Percentiles rank a stretch among this genome's conserved stretches.
Conservation (phyloP, 2,888 invertebrate species). For the Drosophila gaucha region DNA sequence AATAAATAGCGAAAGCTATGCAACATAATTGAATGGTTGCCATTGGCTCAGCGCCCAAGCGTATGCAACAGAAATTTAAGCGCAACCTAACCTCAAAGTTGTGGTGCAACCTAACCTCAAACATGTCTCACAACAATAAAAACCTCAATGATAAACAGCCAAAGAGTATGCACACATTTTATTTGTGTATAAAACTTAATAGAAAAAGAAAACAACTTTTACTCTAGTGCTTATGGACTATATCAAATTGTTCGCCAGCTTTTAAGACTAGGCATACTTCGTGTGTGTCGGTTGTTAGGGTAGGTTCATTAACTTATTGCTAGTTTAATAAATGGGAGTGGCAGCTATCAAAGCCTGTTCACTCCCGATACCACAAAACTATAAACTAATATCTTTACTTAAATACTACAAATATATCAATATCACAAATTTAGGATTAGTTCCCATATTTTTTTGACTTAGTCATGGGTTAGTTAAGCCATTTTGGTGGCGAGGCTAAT, state of each 20-base stretch:
- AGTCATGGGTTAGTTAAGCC: slow-evolving; percentile 16
- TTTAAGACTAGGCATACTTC: slow-evolving; percentile 14
- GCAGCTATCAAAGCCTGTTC: slow-evolving; percentile 24
- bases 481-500: slow-evolving; percentile 26
- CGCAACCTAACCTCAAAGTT: slow-evolving; percentile 15
- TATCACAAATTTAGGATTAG: slow-evolving; percentile 41
- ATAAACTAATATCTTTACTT: slow-evolving; percentile 26
- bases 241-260: not conserved
- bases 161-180: slow-evolving; percentile 58
- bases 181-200: slow-evolving; percentile 43
- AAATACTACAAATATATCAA: slow-evolving; percentile 21
- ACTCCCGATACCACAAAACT: slow-evolving; percentile 10
- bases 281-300: slow-evolving; percentile 8
- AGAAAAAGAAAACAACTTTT: slow-evolving; percentile 27
- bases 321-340: not conserved
- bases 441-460: slow-evolving; percentile 2
- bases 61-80: slow-evolving; percentile 39
- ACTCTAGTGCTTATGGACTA: slow-evolving; percentile 5
- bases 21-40: slow-evolving; percentile 4
- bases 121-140: slow-evolving; percentile 21
- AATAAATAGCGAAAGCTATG: slow-evolving; percentile 22
- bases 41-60: slow-evolving; percentile 30
- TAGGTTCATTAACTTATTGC: slow-evolving; percentile 4
- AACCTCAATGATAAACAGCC: slow-evolving; percentile 12
- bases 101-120: slow-evolving; percentile 21